phyloP scores from a whole-genome alignment of 1,140 invertebrate genomes.

The Lepidurus arcticus region DNA sequence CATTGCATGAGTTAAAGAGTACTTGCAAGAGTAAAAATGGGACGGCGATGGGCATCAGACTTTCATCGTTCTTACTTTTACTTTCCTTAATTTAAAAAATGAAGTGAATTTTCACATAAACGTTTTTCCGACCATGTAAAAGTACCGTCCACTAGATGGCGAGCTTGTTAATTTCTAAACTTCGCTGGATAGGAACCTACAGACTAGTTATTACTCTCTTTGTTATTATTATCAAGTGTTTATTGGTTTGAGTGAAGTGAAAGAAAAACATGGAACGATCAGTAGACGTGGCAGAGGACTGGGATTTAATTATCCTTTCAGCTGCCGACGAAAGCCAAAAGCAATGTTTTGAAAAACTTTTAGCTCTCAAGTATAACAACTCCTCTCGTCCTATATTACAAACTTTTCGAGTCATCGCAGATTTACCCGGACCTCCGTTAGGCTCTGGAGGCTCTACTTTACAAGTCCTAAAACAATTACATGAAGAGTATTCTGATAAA shows the following conservation, averaged over 20 bases:
- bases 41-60: too few species aligned
- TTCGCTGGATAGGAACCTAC: too few species aligned
- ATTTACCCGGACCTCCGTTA: constrained; percentile 44
- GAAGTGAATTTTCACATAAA: too few species aligned
- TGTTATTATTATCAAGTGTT: neutral
- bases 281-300: constrained; percentile 34
- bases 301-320: constrained; percentile 48
- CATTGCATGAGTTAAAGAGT: too few species aligned
- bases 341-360: constrained; percentile 43
- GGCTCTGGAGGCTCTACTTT: constrained; percentile 50
- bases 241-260: neutral
- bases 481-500: constrained; percentile 32
- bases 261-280: neutral
- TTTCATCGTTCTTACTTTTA: too few species aligned
- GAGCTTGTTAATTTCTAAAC: too few species aligned
- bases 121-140: too few species aligned
- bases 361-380: constrained; percentile 41
- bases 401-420: constrained; percentile 42
- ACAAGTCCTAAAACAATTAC: constrained; percentile 41
- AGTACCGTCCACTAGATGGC: too few species aligned
- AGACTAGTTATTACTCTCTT: too few species aligned
- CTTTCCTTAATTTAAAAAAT: too few species aligned
- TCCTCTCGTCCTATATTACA: constrained; percentile 42
- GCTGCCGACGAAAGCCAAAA: constrained; percentile 45
- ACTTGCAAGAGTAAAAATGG: too few species aligned